Base-by-base conservation (phyloP, 2,797 vertebrate genomes). In the Mionectes olivaceus region DNA sequence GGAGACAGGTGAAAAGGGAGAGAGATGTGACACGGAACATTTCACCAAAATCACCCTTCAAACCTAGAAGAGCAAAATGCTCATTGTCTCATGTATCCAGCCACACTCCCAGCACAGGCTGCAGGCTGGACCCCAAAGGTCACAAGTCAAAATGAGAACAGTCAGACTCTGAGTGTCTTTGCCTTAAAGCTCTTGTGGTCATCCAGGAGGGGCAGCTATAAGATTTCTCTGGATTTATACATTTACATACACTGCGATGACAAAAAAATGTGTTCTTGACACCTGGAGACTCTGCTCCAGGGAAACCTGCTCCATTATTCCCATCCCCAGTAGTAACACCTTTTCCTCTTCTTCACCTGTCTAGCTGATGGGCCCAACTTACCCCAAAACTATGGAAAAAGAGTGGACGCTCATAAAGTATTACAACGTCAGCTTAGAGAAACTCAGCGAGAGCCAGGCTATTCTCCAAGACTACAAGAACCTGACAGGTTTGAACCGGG, bases 401-500 rank as follows among this genome's bases (percentile, higher is more conserved):
- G 96, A 96, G 57, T 12, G 21, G 59, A 90, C 44, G 6, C 83
- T 96, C 63, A 21, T 94, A 83, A 93, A 93, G 1, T 1, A 2
- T 7, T 94, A 37, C 28, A 37, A 8, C 0, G 18, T 91, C 69
- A 94, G 32, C 71, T 56, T 33, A 50, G 67, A 94, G 47, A 18
- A 96, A 22, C 32, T 96, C 18, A 8, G 28, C 3, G 3, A 80
- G 25, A 96, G 94, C 65, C 96, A 97, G 47, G 97, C 96, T 17
- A 2, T 94, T 47, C 65, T 87, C 30, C 56, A 5, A 5, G 97
- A 97, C 61, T 97, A 97, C 85, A 95, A 96, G 71, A 97, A 97
- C 81, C 64, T 97, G 43, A 94, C 28, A 0, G 88, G 83, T 46
- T 73, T 89, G 88, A 97, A 96, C 84, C 63, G 95, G 0, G 97